Conservation (phyloP, 2,113 vertebrate species). For the Mastomys coucha region DNA sequence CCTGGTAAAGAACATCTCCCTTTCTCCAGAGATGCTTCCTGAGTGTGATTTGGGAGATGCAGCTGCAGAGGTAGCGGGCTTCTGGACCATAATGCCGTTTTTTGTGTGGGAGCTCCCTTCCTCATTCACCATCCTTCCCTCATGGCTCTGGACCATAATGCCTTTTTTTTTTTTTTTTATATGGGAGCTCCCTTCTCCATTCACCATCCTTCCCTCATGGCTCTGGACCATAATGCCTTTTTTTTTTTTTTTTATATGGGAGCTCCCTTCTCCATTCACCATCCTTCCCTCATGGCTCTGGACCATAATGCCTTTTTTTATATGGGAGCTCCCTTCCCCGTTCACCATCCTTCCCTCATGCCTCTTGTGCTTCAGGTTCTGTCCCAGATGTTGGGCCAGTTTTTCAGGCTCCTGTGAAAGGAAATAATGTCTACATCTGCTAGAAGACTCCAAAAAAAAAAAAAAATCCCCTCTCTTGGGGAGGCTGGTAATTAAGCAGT, state of each 20-base stretch:
- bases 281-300: rapidly evolving
- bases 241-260: neutral
- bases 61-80: neutral
- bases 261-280: neutral
- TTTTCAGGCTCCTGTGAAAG: neutral
- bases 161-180: no score
- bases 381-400: neutral
- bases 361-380: neutral
- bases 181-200: neutral
- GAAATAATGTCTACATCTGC: constrained; percentile 58
- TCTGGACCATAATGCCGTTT: neutral
- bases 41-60: neutral
- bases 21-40: neutral
- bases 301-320: neutral
- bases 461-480: constrained; percentile 39
- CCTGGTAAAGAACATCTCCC: neutral
- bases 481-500: constrained; percentile 76
- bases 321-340: neutral
- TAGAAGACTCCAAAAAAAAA: constrained; percentile 38
- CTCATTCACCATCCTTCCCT: neutral
- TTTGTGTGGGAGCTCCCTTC: neutral
- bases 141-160: no score
- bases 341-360: rapidly evolving
- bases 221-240: no score
- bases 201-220: rapidly evolving